A percentile compares a stretch with the other conserved stretches of the same genome.
Evolutionary conservation across 2,113 vertebrate species (phyloP).

Genomic region (Albula goreensis): DNA sequence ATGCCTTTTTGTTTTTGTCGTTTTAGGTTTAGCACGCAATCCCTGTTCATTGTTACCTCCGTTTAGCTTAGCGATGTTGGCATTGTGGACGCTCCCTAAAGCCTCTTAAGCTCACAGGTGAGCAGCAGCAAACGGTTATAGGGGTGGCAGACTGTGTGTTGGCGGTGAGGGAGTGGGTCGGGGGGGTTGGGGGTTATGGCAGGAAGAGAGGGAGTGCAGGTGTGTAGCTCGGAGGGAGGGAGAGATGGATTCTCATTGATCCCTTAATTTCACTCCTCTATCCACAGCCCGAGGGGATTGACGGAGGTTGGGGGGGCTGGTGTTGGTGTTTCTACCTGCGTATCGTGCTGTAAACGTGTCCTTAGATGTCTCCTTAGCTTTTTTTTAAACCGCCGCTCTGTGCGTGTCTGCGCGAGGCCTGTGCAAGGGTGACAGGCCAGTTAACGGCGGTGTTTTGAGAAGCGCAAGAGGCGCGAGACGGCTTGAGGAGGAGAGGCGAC

Average conservation of each 20-base stretch:
- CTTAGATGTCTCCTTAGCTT: slow-evolving; percentile 3
- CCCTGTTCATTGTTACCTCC: background rate
- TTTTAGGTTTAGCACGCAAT: background rate
- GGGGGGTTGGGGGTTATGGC: background rate
- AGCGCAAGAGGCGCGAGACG: slow-evolving; percentile 70
- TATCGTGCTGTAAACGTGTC: slow-evolving; percentile 34
- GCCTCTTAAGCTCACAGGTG: background rate
- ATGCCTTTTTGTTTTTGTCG: background rate
- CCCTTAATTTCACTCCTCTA: slow-evolving; percentile 59
- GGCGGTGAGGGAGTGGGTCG: slow-evolving; percentile 31
- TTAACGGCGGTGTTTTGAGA: slow-evolving; percentile 49
- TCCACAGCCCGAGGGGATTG: slow-evolving; percentile 48
- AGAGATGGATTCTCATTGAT: slow-evolving; percentile 68
- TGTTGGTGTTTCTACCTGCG: slow-evolving; percentile 53
- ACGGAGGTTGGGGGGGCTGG: slow-evolving; percentile 9
- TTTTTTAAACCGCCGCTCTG: background rate
- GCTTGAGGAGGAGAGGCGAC: slow-evolving; percentile 45
- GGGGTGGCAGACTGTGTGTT: slow-evolving; percentile 38
- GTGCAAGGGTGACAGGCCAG: background rate
- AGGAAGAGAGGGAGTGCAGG: slow-evolving; percentile 52
- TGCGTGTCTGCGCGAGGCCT: background rate
- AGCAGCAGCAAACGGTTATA: background rate
- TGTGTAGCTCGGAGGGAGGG: slow-evolving; percentile 67
- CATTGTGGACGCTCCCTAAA: slow-evolving; percentile 2
- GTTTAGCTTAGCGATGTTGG: background rate